phyloP scores from a whole-genome alignment of 2,888 invertebrate genomes.

The Sepiola atlantica region DNA sequence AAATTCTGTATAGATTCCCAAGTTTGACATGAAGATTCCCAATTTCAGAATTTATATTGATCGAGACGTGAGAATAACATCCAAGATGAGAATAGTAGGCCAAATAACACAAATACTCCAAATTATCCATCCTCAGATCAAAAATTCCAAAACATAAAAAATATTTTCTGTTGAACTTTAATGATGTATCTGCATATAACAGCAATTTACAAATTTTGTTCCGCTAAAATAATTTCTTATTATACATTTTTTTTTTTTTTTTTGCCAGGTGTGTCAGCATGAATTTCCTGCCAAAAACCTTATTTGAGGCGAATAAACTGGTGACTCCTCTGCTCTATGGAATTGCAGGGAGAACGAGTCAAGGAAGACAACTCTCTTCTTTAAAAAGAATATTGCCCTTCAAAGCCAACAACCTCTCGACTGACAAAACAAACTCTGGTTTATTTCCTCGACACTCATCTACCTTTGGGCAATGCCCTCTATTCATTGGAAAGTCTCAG shows the following conservation, averaged over 20 bases:
- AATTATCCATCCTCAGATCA: no score
- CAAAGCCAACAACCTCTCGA: not conserved
- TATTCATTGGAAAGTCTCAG: not conserved
- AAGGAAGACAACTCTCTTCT: no score
- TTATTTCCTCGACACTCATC: not conserved
- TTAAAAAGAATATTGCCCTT: not conserved
- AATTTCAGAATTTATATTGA: no score
- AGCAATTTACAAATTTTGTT: not conserved
- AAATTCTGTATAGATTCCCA: no score
- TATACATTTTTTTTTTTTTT: not conserved
- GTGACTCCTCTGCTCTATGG: not conserved
- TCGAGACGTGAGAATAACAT: no score
- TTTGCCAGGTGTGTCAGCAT: not conserved
- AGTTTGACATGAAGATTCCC: no score
- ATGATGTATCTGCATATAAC: no score
- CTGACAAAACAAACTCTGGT: not conserved
- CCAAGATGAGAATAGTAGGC: no score
- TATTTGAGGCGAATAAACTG: not conserved
- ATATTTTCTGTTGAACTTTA: no score
- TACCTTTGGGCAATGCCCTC: not conserved
- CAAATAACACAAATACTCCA: no score
- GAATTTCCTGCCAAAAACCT: not conserved
- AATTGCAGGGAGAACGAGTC: not conserved
- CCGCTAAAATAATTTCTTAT: not conserved
- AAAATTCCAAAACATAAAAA: no score